Evolutionary conservation across 2,113 vertebrate species (phyloP).

Genomic region (Australoheros scitulus): DNA sequence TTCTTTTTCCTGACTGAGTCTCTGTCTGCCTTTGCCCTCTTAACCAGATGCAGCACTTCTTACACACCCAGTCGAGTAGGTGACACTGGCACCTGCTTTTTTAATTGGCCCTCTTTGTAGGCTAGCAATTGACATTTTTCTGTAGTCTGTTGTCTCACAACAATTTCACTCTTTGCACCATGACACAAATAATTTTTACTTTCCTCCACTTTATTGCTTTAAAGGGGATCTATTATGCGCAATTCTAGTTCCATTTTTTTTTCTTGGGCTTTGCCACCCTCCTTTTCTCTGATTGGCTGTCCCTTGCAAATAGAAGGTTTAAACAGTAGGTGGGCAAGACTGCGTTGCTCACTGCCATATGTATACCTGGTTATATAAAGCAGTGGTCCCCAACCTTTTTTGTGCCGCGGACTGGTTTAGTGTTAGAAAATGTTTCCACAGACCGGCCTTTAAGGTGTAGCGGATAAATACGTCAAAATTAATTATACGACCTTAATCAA

Average conservation of each 20-base stretch:
- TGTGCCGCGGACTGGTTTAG: too few species aligned
- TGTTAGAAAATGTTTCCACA: too few species aligned
- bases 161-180: not conserved
- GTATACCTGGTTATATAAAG: not conserved
- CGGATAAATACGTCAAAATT: too few species aligned
- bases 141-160: not conserved
- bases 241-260: not conserved
- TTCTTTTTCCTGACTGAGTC: not conserved
- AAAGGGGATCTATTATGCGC: not conserved
- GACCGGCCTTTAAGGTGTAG: too few species aligned
- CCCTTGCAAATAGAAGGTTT: not conserved
- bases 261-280: not conserved
- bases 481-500: too few species aligned
- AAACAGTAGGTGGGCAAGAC: not conserved
- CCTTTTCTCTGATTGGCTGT: not conserved
- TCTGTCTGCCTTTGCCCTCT: not conserved
- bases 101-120: constrained; percentile 17
- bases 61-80: constrained; percentile 24
- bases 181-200: not conserved
- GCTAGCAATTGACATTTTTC: constrained; percentile 17
- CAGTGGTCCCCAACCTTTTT: too few species aligned
- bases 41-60: constrained; percentile 8
- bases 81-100: constrained; percentile 6
- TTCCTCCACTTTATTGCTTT: not conserved
- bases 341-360: not conserved